A percentile compares a stretch with the other conserved stretches of the same genome.
phyloP scores from a whole-genome alignment of 2,797 vertebrate species.

The Phrynocephalus vlangalii region DNA sequence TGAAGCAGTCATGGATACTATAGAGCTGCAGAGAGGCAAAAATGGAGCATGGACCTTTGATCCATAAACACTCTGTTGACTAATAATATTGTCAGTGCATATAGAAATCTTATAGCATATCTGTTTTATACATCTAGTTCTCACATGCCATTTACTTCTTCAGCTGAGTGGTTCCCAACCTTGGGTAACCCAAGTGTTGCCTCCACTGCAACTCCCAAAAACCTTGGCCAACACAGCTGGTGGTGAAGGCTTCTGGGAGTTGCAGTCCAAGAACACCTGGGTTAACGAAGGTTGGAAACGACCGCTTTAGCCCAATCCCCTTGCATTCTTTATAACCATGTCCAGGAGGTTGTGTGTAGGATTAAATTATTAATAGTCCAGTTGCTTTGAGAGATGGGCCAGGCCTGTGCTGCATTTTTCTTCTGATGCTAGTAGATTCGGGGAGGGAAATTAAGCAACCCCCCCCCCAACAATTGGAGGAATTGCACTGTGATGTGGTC shows the following conservation, averaged over 20 bases:
- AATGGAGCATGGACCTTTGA: neutral
- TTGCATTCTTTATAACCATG: neutral
- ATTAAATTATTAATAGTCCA: constrained; percentile 1
- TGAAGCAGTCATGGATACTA: too few species aligned
- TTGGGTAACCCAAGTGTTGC: too few species aligned
- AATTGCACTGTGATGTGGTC: neutral
- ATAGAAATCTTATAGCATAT: neutral
- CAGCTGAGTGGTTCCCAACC: neutral
- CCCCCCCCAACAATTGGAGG: neutral
- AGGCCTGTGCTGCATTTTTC: neutral
- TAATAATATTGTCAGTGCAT: neutral
- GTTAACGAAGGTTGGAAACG: too few species aligned
- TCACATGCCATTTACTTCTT: neutral
- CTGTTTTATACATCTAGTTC: neutral
- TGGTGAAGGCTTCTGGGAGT: too few species aligned
- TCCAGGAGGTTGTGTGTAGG: neutral
- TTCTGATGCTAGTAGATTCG: neutral
- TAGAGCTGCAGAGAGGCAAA: neutral
- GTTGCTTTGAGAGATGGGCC: neutral
- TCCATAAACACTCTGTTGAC: neutral
- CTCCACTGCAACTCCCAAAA: too few species aligned
- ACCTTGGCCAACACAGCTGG: too few species aligned
- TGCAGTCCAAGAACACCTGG: too few species aligned
- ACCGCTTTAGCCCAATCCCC: too few species aligned
- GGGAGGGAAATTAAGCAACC: neutral